A percentile compares a stretch with the other conserved stretches of the same genome.
These are phyloP conservation scores for Petrolisthes cinctipes DNA, from an alignment of 2,888 invertebrate genomes.

Conservation along the genomic window DNA sequence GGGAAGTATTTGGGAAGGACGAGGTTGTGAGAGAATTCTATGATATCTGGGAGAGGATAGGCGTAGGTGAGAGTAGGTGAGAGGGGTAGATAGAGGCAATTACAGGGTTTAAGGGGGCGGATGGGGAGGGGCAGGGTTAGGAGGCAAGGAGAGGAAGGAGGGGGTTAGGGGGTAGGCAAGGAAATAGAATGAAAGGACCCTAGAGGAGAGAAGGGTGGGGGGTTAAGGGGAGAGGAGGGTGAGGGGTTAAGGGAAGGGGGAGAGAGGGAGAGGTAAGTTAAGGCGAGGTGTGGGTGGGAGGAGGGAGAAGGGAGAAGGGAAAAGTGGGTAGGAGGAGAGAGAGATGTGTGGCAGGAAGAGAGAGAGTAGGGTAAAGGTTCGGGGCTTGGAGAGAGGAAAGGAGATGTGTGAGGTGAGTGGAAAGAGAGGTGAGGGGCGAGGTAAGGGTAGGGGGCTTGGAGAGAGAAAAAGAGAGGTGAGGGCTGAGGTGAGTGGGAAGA, in stretches of 20 bases:
- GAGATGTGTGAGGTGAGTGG: not conserved
- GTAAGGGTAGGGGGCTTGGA: not conserved
- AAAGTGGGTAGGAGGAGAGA: not conserved
- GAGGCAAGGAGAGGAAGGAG: not conserved
- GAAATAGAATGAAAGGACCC: not conserved
- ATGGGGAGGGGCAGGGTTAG: not conserved
- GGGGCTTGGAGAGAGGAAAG: not conserved
- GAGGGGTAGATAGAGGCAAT: not conserved
- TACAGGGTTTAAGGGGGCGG: not conserved
- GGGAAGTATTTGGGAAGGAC: not conserved
- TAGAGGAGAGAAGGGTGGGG: not conserved
- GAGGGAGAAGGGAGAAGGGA: not conserved
- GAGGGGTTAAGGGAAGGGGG: not conserved
- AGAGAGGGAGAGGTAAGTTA: not conserved
- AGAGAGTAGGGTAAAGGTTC: not conserved
- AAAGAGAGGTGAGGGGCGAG: not conserved
- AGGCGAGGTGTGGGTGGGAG: not conserved
- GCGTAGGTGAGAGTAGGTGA: not conserved
- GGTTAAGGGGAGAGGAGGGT: not conserved
- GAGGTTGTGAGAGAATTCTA: not conserved
- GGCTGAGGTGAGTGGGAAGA: too few species aligned
- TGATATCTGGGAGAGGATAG: not conserved
- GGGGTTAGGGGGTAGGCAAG: not conserved
- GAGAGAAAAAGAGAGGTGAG: not conserved
- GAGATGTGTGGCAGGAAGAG: not conserved